Percentiles rank a stretch among this genome's conserved stretches.
Conservation (phyloP, 1,140 invertebrate genomes). For the Brachionus paranguensis region DNA sequence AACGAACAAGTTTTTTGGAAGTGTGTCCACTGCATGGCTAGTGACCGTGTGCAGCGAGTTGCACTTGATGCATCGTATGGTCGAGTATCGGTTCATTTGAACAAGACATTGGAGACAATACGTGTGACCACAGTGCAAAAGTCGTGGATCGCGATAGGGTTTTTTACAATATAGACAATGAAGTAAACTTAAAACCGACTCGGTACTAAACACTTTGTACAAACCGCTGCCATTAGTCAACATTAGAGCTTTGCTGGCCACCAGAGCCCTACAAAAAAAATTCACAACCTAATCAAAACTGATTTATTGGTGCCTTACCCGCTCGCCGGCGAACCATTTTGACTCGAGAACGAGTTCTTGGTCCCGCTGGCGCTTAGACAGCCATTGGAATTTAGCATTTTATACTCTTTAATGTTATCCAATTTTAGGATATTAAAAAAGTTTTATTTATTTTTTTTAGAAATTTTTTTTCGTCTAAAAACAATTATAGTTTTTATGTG, state of each 20-base stretch:
- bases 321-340: neutral
- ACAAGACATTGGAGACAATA: constrained; percentile 37
- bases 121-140: constrained; percentile 34
- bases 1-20: constrained; percentile 37
- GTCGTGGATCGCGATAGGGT: constrained; percentile 27
- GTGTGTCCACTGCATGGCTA: constrained; percentile 29
- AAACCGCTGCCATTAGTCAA: constrained; percentile 32
- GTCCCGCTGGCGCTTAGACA: constrained; percentile 1
- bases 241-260: constrained; percentile 29
- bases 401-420: constrained; percentile 30
- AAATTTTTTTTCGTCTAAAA: neutral
- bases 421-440: neutral
- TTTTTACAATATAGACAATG: constrained; percentile 40
- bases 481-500: constrained; percentile 12
- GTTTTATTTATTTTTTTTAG: neutral
- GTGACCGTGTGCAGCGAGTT: constrained; percentile 38
- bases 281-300: neutral
- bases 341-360: neutral
- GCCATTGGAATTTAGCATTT: constrained; percentile 36
- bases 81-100: constrained; percentile 40
- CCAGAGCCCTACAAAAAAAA: constrained; percentile 15
- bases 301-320: neutral
- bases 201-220: constrained; percentile 40
- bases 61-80: constrained; percentile 34
- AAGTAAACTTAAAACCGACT: constrained; percentile 31